phyloP scores from a whole-genome alignment of 1,140 invertebrate species.

The Drosophila novamexicana region DNA sequence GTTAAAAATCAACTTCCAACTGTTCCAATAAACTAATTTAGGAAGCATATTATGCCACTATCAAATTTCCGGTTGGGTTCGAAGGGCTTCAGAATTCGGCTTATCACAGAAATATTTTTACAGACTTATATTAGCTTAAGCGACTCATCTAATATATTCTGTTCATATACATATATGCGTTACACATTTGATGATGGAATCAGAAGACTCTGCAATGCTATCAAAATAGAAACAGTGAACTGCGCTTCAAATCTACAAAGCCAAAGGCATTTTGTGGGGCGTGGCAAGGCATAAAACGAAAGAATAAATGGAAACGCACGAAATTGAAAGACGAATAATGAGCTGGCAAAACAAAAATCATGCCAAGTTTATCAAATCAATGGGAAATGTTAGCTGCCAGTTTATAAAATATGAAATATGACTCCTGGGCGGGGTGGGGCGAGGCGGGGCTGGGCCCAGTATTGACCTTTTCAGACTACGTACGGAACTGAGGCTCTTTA shows the following conservation, averaged over 20 bases:
- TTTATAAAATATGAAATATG: slow-evolving; percentile 76
- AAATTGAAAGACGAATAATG: slow-evolving; percentile 80
- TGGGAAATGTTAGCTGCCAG: slow-evolving; percentile 73
- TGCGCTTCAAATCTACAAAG: slow-evolving; percentile 60
- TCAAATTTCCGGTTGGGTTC: too few relatives aligned
- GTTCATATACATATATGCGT: neutral
- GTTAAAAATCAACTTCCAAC: too few relatives aligned
- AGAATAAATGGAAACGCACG: slow-evolving; percentile 45
- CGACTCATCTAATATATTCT: too few relatives aligned
- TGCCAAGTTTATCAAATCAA: slow-evolving; percentile 72
- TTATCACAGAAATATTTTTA: too few relatives aligned
- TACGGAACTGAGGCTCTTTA: neutral
- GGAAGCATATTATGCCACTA: too few relatives aligned
- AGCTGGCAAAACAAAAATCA: slow-evolving; percentile 81
- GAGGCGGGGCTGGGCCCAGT: neutral
- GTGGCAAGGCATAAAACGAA: slow-evolving; percentile 21
- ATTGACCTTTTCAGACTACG: slow-evolving; percentile 24
- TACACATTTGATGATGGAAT: neutral
- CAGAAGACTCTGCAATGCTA: neutral
- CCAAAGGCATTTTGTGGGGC: slow-evolving; percentile 59
- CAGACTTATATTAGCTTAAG: too few relatives aligned
- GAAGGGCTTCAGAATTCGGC: too few relatives aligned
- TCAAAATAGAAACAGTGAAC: slow-evolving; percentile 21
- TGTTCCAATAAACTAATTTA: too few relatives aligned
- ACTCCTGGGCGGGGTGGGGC: slow-evolving; percentile 11